A percentile compares a stretch with the other conserved stretches of the same genome.
Evolutionary conservation across 2,888 invertebrate genomes (phyloP).

Genomic region (Pammene aurita): DNA sequence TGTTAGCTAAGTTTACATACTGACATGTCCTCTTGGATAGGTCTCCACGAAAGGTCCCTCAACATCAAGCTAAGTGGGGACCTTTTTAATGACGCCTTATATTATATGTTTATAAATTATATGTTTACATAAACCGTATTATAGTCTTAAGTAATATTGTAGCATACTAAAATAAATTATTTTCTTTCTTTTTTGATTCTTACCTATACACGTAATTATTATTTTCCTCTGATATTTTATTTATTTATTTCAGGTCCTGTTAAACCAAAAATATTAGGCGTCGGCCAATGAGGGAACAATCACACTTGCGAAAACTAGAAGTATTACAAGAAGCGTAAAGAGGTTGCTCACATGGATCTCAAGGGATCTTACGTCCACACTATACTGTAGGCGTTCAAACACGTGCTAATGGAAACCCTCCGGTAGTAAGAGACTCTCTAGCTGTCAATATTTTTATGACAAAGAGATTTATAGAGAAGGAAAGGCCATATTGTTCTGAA

Average conservation of each 20-base stretch:
- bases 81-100: no score
- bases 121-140: no score
- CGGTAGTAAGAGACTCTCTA: constrained; percentile 43
- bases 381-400: constrained; percentile 49
- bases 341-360: constrained; percentile 69
- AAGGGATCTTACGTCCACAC: constrained; percentile 69
- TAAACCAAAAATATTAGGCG: constrained; percentile 60
- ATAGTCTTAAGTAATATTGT: no score
- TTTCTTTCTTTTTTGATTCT: no score
- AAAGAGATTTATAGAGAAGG: constrained; percentile 23
- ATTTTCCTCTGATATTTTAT: not conserved
- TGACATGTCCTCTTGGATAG: no score
- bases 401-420: constrained; percentile 58
- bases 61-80: no score
- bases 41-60: no score
- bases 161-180: no score
- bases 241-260: constrained; percentile 58
- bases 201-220: not conserved
- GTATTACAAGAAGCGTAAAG: constrained; percentile 46
- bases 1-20: no score
- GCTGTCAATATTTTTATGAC: constrained; percentile 35
- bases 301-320: constrained; percentile 40
- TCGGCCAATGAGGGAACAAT: constrained; percentile 55
- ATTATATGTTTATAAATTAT: no score
- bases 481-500: constrained; percentile 8